phyloP scores from a whole-genome alignment of 1,140 invertebrate genomes.

The Drosophila cardini region DNA sequence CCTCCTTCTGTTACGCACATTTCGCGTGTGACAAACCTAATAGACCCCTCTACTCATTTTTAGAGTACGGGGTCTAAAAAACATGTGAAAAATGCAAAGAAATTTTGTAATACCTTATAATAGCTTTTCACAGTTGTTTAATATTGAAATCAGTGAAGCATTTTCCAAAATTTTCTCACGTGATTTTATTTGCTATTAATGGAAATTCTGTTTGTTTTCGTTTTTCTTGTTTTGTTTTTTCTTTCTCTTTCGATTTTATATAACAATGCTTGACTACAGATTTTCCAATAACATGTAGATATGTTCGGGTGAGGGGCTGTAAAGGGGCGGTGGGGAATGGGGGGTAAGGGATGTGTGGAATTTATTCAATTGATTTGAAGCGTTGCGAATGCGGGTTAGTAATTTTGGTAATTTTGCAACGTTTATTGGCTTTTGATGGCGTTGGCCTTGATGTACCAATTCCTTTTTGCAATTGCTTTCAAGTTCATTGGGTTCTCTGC shows the following conservation, averaged over 20 bases:
- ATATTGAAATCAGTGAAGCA: neutral
- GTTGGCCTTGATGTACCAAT: conserved; percentile 28
- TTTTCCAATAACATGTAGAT: conserved; percentile 15
- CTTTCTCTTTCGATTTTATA: too few species aligned
- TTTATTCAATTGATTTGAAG: neutral
- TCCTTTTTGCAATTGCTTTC: conserved; percentile 27
- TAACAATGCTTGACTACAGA: neutral
- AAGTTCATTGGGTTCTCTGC: conserved; percentile 45
- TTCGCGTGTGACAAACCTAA: too few species aligned
- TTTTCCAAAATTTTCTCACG: conserved; percentile 1
- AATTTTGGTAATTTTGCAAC: conserved; percentile 30
- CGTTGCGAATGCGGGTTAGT: conserved; percentile 15
- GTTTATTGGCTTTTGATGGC: conserved; percentile 39
- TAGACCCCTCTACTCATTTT: too few species aligned
- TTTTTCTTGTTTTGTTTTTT: too few species aligned
- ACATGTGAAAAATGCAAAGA: too few species aligned
- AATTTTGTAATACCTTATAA: too few species aligned
- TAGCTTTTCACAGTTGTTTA: too few species aligned
- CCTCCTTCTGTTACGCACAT: too few species aligned
- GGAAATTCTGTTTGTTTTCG: conserved; percentile 9
- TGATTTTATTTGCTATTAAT: conserved; percentile 11
- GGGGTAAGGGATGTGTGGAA: neutral
- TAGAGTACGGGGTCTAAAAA: too few species aligned
- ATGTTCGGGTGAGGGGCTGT: neutral
- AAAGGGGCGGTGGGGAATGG: neutral